These are phyloP conservation scores for Pteromalus puparum DNA, from an alignment of 1,140 invertebrate genomes.

Conservation along the genomic window DNA sequence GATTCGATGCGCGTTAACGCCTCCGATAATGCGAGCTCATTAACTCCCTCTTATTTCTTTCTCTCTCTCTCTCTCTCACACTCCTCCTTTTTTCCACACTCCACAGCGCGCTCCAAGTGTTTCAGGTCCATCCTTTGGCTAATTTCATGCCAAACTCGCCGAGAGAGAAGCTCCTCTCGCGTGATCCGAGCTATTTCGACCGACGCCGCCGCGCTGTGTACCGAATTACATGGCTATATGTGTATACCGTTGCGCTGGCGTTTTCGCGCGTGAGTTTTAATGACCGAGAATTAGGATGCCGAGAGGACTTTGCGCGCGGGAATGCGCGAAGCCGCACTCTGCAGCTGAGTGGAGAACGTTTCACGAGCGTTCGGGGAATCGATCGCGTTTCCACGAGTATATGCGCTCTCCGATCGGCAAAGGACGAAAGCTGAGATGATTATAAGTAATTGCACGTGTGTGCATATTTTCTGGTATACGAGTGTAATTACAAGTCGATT, in stretches of 20 bases:
- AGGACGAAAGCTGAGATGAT: background rate
- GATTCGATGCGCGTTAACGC: conserved; percentile 59
- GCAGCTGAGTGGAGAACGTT: too few species aligned
- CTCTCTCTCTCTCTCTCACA: background rate
- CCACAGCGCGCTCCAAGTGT: too few species aligned
- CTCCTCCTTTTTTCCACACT: background rate
- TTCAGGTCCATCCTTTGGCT: background rate
- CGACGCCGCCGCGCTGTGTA: too few species aligned
- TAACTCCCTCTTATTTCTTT: conserved; percentile 34
- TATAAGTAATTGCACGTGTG: background rate
- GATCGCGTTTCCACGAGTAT: background rate
- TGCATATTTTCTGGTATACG: too few species aligned
- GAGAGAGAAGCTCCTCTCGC: too few species aligned
- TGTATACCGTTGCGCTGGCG: background rate
- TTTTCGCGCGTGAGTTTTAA: background rate
- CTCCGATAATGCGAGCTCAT: conserved; percentile 52
- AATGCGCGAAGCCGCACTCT: background rate
- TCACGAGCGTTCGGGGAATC: background rate
- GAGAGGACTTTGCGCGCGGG: background rate
- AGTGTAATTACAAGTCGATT: too few species aligned
- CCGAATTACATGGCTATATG: background rate
- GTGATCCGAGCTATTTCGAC: conserved; percentile 32
- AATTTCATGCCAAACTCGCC: background rate
- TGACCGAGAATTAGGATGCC: conserved; percentile 21
- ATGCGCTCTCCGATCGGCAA: background rate